These are phyloP conservation scores for Mastigias papua DNA, from an alignment of 30 jellyfish, hydroid and myxozoan genomes.

Conservation along the genomic window DNA sequence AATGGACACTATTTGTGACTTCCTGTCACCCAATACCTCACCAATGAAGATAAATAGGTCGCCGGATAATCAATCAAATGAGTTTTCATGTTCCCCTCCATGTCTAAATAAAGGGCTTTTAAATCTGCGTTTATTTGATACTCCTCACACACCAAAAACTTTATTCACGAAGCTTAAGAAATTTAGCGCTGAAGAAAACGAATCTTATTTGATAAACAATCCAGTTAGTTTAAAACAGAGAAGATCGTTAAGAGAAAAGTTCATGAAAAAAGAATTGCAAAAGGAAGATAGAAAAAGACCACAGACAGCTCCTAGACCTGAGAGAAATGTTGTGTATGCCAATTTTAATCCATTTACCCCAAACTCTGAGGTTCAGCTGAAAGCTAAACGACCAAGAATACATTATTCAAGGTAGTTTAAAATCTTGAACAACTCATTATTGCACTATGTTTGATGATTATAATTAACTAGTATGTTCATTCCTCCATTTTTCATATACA, in stretches of 20 bases:
- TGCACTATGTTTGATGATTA: too few relatives aligned
- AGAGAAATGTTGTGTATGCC: constrained; percentile 82
- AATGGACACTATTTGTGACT: constrained; percentile 48
- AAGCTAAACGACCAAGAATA: constrained; percentile 78
- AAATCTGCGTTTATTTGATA: constrained; percentile 80
- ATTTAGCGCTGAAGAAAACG: constrained; percentile 59
- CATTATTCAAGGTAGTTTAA: constrained; percentile 82
- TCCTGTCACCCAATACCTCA: constrained; percentile 80
- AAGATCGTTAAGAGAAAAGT: constrained; percentile 62
- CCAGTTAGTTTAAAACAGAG: constrained; percentile 46
- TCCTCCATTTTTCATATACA: too few relatives aligned
- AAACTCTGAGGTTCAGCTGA: constrained; percentile 65
- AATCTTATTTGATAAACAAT: not conserved
- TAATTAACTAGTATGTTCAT: too few relatives aligned
- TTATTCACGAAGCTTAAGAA: constrained; percentile 76
- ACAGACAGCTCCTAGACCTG: constrained; percentile 69
- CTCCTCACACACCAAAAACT: constrained; percentile 97
- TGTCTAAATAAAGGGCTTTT: constrained; percentile 85
- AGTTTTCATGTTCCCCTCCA: constrained; percentile 83
- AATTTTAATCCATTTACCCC: constrained; percentile 94
- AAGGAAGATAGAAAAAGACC: constrained; percentile 70
- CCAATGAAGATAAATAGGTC: constrained; percentile 44
- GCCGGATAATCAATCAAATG: constrained; percentile 30
- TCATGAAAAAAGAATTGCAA: constrained; percentile 23
- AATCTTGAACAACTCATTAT: too few relatives aligned